A percentile compares a stretch with the other conserved stretches of the same genome.
phyloP scores from a whole-genome alignment of 92 coral and sea anemone species.

The Phenganax stokvisi region DNA sequence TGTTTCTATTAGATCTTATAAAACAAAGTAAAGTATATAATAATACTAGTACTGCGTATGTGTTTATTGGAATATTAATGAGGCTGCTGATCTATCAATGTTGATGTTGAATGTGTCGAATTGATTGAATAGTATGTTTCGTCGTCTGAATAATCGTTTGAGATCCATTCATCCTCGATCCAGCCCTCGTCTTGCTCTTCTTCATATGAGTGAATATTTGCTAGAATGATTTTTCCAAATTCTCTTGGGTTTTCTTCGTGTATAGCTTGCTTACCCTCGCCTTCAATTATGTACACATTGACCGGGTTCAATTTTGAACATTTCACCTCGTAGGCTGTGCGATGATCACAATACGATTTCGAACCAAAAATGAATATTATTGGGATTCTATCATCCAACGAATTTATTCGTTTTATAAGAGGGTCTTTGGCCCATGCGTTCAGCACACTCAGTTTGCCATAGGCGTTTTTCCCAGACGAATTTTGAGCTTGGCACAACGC shows the following conservation, averaged over 20 bases:
- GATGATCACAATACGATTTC: slow-evolving; percentile 76
- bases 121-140: not conserved
- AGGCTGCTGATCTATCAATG: not conserved
- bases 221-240: slow-evolving; percentile 47
- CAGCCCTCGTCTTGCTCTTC: slow-evolving; percentile 58
- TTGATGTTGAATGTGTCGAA: too few relatives aligned
- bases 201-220: slow-evolving; percentile 21
- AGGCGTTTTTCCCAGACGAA: slow-evolving; percentile 88
- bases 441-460: slow-evolving; percentile 70
- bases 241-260: slow-evolving; percentile 75
- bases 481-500: slow-evolving; percentile 52
- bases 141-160: slow-evolving; percentile 16
- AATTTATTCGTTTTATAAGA: slow-evolving; percentile 71
- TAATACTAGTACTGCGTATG: not conserved
- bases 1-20: too few relatives aligned
- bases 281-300: slow-evolving; percentile 65
- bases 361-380: slow-evolving; percentile 85
- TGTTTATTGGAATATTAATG: not conserved
- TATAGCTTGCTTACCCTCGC: slow-evolving; percentile 73
- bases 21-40: too few relatives aligned
- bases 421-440: slow-evolving; percentile 86
- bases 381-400: slow-evolving; percentile 53
- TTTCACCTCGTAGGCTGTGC: slow-evolving; percentile 93
- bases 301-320: slow-evolving; percentile 72
- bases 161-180: slow-evolving; percentile 50